Evolutionary conservation across 2,797 vertebrate genomes (phyloP).

Genomic region (Cuniculus paca): DNA sequence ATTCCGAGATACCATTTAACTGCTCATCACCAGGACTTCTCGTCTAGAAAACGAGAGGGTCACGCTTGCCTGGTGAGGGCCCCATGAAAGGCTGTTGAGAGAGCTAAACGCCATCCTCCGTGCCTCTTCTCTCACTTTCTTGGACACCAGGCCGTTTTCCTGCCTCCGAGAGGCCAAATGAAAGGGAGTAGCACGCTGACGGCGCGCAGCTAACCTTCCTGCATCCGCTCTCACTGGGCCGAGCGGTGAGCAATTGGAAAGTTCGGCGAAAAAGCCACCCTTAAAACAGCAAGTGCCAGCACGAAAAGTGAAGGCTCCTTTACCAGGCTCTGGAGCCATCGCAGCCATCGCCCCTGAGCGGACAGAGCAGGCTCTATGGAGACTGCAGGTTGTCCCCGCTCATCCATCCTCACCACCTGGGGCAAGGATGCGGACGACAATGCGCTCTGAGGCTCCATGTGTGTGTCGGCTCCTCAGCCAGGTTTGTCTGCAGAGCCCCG

Average conservation of each 20-base stretch:
- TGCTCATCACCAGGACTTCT: background rate
- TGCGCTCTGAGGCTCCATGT: rapidly evolving
- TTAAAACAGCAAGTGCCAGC: background rate
- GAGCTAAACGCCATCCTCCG: background rate
- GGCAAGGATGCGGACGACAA: background rate
- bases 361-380: background rate
- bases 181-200: background rate
- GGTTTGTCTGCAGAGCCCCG: background rate
- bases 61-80: slow-evolving; percentile 29
- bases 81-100: slow-evolving; percentile 22
- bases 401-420: rapidly evolving
- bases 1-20: background rate
- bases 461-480: background rate
- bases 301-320: background rate
- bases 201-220: slow-evolving; percentile 31
- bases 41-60: slow-evolving; percentile 54
- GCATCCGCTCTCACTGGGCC: background rate
- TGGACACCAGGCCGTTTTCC: slow-evolving; percentile 50
- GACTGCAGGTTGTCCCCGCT: rapidly evolving
- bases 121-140: background rate
- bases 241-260: slow-evolving; percentile 1
- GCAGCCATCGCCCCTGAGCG: background rate
- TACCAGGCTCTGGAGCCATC: background rate
- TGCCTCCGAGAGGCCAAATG: slow-evolving; percentile 51
- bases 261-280: slow-evolving; percentile 28